Evolutionary conservation across 2,888 invertebrate species (phyloP).

Genomic region (Euphydryas editha): DNA sequence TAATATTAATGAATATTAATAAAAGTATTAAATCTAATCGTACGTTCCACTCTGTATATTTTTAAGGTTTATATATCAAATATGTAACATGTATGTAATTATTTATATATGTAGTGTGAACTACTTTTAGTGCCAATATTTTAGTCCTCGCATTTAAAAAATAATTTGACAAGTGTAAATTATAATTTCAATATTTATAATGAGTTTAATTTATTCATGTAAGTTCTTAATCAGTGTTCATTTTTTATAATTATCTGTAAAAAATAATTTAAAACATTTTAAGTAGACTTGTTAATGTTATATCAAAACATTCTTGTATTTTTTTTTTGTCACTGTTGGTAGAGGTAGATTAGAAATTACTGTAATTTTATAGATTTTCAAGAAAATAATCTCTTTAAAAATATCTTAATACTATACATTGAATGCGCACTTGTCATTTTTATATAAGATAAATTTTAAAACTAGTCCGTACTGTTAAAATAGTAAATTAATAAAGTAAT

Average conservation of each 20-base stretch:
- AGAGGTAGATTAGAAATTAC: neutral
- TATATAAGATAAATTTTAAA: slow-evolving; percentile 35
- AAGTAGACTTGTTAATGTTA: neutral
- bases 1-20: slow-evolving; percentile 51
- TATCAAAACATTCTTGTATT: neutral
- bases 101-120: too few species aligned
- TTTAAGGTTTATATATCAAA: slow-evolving; percentile 53
- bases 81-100: too few species aligned
- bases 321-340: neutral
- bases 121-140: slow-evolving; percentile 65
- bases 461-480: slow-evolving; percentile 35
- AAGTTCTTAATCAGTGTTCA: slow-evolving; percentile 4
- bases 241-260: neutral
- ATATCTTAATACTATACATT: slow-evolving; percentile 5
- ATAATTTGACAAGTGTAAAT: slow-evolving; percentile 27
- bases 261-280: neutral
- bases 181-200: slow-evolving; percentile 11
- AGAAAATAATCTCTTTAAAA: slow-evolving; percentile 8
- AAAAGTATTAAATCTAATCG: slow-evolving; percentile 51
- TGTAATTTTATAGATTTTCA: neutral
- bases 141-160: slow-evolving; percentile 74
- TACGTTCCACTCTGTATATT: slow-evolving; percentile 64
- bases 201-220: slow-evolving; percentile 1
- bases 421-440: slow-evolving; percentile 34
- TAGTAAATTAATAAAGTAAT: slow-evolving; percentile 15